Base-by-base conservation (phyloP, 2,888 invertebrate species). In the Phorcus lineatus region DNA sequence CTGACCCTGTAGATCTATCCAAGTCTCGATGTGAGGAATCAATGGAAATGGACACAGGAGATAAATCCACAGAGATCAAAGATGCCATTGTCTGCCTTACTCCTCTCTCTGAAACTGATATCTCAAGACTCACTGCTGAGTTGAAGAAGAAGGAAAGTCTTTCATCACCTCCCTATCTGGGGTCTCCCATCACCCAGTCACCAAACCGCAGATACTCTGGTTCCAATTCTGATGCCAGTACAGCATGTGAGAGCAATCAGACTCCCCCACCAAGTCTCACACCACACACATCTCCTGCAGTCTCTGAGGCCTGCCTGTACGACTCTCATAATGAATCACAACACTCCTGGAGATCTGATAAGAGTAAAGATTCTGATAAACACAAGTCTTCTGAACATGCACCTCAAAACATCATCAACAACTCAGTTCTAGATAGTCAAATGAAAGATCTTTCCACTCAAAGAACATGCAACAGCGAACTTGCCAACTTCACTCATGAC, bases 21-120 rank as follows among this genome's bases (percentile, higher is more conserved):
- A 76, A 66, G 74, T 80, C 81, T 55, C 78, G 74, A 47, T 70
- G 67, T 53, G 74, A 77, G 16, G 54, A 16, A 22, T 7, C 11
- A 31, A n/a, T 53, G 53, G 79, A 57, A 57, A 40, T 47, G 52
- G 24, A 53, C 54, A 6, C 11, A 13, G 13, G 1, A 47, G 47
- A 47, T 6, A 47, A 47, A 47, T 47, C 47, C 11, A 4, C 13
- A 47, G 47, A 47, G 47, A 47, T 47, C 7, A 47, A 47, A 47
- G 47, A 47, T 47, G 88, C 87, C 55, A 82, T 86, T 40, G 86
- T 87, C 6, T 85, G 85, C 74, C 80, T 86, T 2, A 83, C 84
- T 67, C 83, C 86, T 16, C 66, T 87, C 31, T 82, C 86, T 22
- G 53, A 81, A 22, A 75, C 81, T 52, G 88, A 88, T 74, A 86